Conservation (phyloP, 1,140 invertebrate species). For the Andrena cerasifolii region DNA sequence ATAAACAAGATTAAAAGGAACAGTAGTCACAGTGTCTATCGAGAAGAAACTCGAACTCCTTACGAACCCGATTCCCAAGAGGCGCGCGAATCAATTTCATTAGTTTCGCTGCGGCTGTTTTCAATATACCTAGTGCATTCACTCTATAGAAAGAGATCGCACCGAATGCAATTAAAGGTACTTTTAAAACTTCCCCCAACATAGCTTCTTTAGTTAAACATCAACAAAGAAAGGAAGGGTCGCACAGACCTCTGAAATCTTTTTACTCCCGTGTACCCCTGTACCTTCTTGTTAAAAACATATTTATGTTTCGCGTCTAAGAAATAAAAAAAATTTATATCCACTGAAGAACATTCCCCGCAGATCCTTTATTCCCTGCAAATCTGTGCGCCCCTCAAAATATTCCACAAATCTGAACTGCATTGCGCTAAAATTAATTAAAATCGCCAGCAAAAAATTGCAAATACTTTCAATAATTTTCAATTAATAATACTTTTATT, state of each 20-base stretch:
- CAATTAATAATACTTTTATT: too few species aligned
- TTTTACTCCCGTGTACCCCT: too few species aligned
- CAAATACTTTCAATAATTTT: too few species aligned
- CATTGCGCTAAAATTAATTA: too few species aligned
- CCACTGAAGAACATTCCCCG: too few species aligned
- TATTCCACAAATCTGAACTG: too few species aligned
- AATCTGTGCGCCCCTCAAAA: too few species aligned
- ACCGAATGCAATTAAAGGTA: conserved; percentile 19
- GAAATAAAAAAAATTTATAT: too few species aligned
- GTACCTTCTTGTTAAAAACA: neutral
- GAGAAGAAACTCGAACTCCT: conserved; percentile 11
- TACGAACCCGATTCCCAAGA: conserved; percentile 9
- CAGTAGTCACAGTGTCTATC: neutral
- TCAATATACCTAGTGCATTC: conserved; percentile 18
- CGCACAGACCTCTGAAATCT: neutral
- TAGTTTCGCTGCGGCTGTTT: conserved; percentile 31
- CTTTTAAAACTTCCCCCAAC: conserved; percentile 15
- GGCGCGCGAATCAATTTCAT: conserved; percentile 35
- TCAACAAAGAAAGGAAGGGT: neutral
- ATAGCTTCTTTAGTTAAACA: neutral
- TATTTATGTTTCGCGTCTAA: too few species aligned
- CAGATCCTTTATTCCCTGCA: too few species aligned
- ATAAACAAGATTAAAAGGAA: conserved; percentile 21
- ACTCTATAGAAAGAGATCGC: neutral
- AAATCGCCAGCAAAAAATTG: too few species aligned